Conservation (phyloP, 2,113 vertebrate species). For the Hippocampus guttulatus region DNA sequence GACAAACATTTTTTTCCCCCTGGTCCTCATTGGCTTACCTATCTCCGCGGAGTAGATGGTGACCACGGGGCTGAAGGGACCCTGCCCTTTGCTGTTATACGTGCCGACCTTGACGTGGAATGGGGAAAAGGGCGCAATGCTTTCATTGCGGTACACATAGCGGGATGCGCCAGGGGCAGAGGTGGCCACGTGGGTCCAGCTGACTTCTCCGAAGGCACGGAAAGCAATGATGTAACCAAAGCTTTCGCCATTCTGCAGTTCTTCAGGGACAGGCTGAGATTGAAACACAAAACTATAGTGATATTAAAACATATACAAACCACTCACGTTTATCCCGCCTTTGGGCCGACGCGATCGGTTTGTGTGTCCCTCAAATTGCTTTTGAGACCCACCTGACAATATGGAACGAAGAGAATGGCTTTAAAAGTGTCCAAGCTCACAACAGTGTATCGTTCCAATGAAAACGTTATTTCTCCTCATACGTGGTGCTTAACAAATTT, state of each 20-base stretch:
- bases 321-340: conserved; percentile 46
- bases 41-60: conserved; percentile 91
- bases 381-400: conserved; percentile 58
- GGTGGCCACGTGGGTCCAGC: conserved; percentile 88
- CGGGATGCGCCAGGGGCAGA: conserved; percentile 80
- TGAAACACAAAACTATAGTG: conserved; percentile 76
- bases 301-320: conserved; percentile 77
- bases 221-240: conserved; percentile 92
- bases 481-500: background rate
- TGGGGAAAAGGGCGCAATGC: conserved; percentile 84
- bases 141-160: conserved; percentile 88
- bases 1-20: background rate
- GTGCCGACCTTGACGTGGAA: conserved; percentile 91
- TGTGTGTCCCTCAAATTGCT: conserved; percentile 53
- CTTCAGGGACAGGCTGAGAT: conserved; percentile 87
- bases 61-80: conserved; percentile 83
- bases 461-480: conserved; percentile 38
- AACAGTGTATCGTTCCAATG: conserved; percentile 37
- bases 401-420: conserved; percentile 50
- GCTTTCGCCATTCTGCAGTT: conserved; percentile 92
- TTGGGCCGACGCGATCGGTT: conserved; percentile 32
- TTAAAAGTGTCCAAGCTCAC: conserved; percentile 40
- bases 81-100: conserved; percentile 91
- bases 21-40: conserved; percentile 63
- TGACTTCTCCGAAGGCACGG: conserved; percentile 81